These are phyloP conservation scores for Aporrectodea caliginosa DNA, from an alignment of 1,140 invertebrate species.

Conservation along the genomic window DNA sequence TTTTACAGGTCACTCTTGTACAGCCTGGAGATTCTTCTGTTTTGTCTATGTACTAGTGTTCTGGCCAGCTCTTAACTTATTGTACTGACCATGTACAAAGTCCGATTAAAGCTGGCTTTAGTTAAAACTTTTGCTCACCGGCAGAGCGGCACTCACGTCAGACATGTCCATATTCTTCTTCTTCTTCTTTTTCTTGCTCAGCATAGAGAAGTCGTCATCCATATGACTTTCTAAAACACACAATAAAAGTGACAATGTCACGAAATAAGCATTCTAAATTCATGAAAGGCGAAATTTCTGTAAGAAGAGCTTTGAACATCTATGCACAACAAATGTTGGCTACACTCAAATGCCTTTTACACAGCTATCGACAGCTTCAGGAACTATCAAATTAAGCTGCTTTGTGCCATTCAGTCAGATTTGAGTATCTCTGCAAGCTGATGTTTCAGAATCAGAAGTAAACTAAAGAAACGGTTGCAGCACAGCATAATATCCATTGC, in stretches of 20 bases:
- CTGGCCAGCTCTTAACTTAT: not conserved
- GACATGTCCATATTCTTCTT: conserved; percentile 55
- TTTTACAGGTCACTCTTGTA: not conserved
- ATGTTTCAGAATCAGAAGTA: too few relatives aligned
- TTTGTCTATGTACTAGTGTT: not conserved
- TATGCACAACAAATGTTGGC: too few relatives aligned
- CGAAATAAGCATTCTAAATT: too few relatives aligned
- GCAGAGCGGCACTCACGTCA: conserved; percentile 51
- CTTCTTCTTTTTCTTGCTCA: conserved; percentile 57
- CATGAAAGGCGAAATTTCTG: too few relatives aligned
- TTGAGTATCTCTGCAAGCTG: too few relatives aligned
- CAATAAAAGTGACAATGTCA: conserved; percentile 16
- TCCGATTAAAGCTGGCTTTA: conserved; percentile 1
- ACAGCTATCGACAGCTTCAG: too few relatives aligned
- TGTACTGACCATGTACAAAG: not conserved
- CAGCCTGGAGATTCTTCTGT: not conserved
- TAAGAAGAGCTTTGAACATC: too few relatives aligned
- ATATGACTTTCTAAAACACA: conserved; percentile 35
- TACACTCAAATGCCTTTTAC: too few relatives aligned
- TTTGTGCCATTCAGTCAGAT: too few relatives aligned
- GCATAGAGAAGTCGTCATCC: conserved; percentile 46
- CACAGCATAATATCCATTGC: too few relatives aligned
- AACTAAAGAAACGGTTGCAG: too few relatives aligned
- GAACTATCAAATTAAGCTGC: too few relatives aligned
- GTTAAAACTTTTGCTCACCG: conserved; percentile 41